Conservation (phyloP, 2,113 vertebrate genomes). For the Junco hyemalis region DNA sequence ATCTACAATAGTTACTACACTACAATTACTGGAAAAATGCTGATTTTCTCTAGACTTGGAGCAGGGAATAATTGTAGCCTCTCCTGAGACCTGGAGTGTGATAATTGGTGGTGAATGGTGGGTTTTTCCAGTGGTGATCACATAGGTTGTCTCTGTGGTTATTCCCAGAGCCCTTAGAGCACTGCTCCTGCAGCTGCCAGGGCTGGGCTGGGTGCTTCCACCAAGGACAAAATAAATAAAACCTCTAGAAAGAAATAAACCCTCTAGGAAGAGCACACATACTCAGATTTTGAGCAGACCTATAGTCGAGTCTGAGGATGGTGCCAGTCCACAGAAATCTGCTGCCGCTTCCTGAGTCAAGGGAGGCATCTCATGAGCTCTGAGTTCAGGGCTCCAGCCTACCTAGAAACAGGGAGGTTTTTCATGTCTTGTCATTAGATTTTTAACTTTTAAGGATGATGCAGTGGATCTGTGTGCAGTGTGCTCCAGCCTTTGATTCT, state of each 20-base stretch:
- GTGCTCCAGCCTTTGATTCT: background rate
- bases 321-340: background rate
- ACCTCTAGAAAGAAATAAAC: background rate
- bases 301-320: background rate
- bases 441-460: background rate
- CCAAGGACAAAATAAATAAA: background rate
- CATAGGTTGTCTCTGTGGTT: background rate
- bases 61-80: slow-evolving; percentile 28
- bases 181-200: background rate
- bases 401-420: background rate
- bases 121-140: slow-evolving; percentile 10
- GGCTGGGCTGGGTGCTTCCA: background rate
- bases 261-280: background rate
- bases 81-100: slow-evolving; percentile 5
- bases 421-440: background rate
- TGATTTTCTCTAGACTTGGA: slow-evolving; percentile 36
- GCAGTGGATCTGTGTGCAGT: background rate
- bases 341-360: background rate
- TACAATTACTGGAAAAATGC: slow-evolving; percentile 37
- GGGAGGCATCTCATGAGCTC: background rate
- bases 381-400: background rate
- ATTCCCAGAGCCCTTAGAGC: background rate
- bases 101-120: slow-evolving; percentile 26
- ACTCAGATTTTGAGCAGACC: background rate
- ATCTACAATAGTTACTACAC: slow-evolving; percentile 35